Conservation (phyloP, 2,888 invertebrate species). For the Coremacera marginata region DNA sequence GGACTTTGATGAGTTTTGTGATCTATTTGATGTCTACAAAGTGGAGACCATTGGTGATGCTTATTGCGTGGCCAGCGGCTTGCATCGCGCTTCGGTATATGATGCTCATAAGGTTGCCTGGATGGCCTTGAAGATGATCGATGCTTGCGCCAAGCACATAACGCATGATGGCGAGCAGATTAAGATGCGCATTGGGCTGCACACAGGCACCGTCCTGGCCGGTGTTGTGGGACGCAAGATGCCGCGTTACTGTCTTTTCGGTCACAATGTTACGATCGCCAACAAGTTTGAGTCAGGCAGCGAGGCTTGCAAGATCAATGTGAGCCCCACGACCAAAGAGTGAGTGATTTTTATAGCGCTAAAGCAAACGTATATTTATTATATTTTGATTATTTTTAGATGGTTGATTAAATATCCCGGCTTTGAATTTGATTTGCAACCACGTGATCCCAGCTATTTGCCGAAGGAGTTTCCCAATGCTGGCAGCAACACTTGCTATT, state of each 20-base stretch:
- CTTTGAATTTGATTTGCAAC: constrained; percentile 78
- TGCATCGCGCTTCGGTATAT: constrained; percentile 86
- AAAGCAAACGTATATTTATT: constrained; percentile 3
- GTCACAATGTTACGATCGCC: constrained; percentile 94
- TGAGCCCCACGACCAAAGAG: constrained; percentile 94
- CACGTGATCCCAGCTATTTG: constrained; percentile 81
- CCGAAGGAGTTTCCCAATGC: constrained; percentile 87
- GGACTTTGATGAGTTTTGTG: constrained; percentile 92
- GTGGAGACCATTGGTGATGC: constrained; percentile 98
- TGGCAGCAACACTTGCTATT: constrained; percentile 86
- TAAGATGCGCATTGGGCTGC: constrained; percentile 93
- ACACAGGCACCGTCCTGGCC: constrained; percentile 92
- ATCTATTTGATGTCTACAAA: constrained; percentile 94
- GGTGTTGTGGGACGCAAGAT: constrained; percentile 92
- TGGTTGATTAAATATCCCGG: constrained; percentile 82
- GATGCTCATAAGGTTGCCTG: constrained; percentile 96
- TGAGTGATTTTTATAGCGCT: constrained; percentile 71
- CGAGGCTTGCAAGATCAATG: constrained; percentile 89
- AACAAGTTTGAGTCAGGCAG: constrained; percentile 97
- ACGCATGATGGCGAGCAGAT: constrained; percentile 94
- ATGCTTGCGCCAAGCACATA: constrained; percentile 86
- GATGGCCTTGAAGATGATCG: constrained; percentile 96
- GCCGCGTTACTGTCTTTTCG: constrained; percentile 90
- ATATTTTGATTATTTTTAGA: constrained; percentile 69
- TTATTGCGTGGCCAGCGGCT: constrained; percentile 94